Conservation (phyloP, 1,140 invertebrate genomes). For the Drosophila equinoxialis region DNA sequence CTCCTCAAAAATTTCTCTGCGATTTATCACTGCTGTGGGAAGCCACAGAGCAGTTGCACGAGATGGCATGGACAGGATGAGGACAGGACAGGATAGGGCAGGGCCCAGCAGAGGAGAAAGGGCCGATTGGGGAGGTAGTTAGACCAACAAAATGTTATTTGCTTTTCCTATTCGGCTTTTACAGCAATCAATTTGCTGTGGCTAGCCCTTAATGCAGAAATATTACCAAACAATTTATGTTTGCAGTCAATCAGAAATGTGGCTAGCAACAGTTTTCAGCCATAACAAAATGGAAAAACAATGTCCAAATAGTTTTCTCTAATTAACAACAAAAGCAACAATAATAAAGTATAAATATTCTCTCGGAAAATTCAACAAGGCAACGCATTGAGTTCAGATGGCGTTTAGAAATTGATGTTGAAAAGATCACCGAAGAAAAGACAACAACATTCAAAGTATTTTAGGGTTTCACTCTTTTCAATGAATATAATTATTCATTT, state of each 20-base stretch:
- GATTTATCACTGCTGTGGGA: conserved; percentile 19
- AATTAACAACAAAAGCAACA: conserved; percentile 1
- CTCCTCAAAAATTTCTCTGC: conserved; percentile 4
- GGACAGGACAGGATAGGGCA: too few relatives aligned
- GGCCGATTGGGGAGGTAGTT: not conserved
- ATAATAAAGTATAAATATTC: not conserved
- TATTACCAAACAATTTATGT: conserved; percentile 44
- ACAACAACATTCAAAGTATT: too few relatives aligned
- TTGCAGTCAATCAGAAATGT: conserved; percentile 45
- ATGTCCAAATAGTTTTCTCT: conserved; percentile 15
- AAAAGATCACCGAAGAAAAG: too few relatives aligned
- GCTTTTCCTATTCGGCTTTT: conserved; percentile 48
- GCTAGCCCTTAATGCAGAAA: conserved; percentile 32
- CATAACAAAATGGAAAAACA: not conserved
- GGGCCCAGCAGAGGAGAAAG: not conserved
- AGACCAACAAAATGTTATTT: conserved; percentile 39
- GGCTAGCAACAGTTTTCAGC: not conserved
- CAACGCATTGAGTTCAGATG: too few relatives aligned
- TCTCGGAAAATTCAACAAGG: too few relatives aligned
- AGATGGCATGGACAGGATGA: too few relatives aligned
- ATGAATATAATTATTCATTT: too few relatives aligned
- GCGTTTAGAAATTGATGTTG: too few relatives aligned
- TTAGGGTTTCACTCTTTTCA: too few relatives aligned
- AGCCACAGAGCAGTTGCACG: conserved; percentile 31
- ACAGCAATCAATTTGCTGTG: conserved; percentile 61